These are phyloP conservation scores for Paratilapia polleni DNA, from an alignment of 2,113 vertebrate species.

Conservation along the genomic window DNA sequence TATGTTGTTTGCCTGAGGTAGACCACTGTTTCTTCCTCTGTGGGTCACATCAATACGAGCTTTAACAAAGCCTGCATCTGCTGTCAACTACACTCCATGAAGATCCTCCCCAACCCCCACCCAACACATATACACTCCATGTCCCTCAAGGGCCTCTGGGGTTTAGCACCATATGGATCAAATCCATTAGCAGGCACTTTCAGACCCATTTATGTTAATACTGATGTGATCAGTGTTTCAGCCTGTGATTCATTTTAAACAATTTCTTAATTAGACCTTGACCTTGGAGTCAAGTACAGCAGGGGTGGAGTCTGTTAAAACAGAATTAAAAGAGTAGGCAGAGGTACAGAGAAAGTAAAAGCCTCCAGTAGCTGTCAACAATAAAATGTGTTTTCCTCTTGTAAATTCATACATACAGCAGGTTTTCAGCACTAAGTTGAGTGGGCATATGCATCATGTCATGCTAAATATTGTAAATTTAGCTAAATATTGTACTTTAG, in stretches of 20 bases:
- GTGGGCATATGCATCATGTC: too few species aligned
- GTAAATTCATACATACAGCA: too few species aligned
- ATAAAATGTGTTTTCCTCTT: too few species aligned
- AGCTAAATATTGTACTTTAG: too few species aligned
- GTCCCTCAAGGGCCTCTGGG: conserved; percentile 17
- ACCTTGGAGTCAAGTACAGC: conserved; percentile 20
- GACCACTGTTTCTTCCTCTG: too few species aligned
- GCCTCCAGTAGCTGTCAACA: too few species aligned
- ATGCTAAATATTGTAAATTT: too few species aligned
- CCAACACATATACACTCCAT: neutral
- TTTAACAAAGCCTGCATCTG: neutral
- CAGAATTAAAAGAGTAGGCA: too few species aligned
- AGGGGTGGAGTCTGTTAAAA: conserved; percentile 40
- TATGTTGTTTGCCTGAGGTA: too few species aligned
- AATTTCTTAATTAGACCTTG: conserved; percentile 62
- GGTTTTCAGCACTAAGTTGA: too few species aligned
- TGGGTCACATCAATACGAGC: too few species aligned
- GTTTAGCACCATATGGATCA: conserved; percentile 66
- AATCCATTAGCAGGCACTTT: conserved; percentile 70
- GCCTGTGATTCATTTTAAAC: conserved; percentile 58
- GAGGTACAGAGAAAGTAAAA: too few species aligned
- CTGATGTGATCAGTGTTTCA: conserved; percentile 63
- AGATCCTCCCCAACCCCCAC: neutral
- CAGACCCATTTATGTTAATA: conserved; percentile 57
- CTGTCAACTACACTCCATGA: neutral